These are phyloP conservation scores for Antheraea pernyi DNA, from an alignment of 1,140 invertebrate genomes.

Conservation along the genomic window DNA sequence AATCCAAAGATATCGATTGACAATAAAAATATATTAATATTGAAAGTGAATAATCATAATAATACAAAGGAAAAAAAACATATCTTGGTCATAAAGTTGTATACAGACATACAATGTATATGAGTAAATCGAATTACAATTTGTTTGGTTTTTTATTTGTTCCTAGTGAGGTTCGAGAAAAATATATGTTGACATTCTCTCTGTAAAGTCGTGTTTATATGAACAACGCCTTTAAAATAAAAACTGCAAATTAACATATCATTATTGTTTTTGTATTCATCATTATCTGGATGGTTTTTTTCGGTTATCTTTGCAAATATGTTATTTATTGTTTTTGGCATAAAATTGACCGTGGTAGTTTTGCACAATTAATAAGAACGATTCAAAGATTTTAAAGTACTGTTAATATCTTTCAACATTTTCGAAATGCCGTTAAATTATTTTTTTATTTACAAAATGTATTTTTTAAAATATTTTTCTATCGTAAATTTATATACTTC, in stretches of 20 bases:
- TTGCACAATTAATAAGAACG: too few species aligned
- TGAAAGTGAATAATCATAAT: background rate
- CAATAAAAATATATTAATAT: background rate
- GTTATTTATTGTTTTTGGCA: background rate
- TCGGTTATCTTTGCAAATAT: background rate
- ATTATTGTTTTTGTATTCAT: background rate
- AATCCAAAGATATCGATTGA: too few species aligned
- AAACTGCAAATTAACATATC: background rate
- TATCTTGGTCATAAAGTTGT: background rate
- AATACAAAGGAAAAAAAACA: background rate
- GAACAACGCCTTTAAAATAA: conserved; percentile 1
- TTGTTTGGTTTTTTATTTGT: conserved; percentile 3
- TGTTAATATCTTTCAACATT: too few species aligned
- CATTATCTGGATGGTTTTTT: background rate
- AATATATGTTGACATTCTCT: background rate
- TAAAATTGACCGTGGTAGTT: background rate
- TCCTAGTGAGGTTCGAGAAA: background rate
- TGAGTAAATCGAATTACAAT: background rate
- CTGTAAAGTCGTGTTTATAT: background rate
- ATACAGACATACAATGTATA: background rate
- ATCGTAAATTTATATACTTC: too few species aligned
- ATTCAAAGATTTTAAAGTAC: too few species aligned
- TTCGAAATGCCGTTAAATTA: too few species aligned
- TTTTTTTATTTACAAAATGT: too few species aligned
- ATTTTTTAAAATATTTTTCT: too few species aligned